These are phyloP conservation scores for Acromyrmex echinatior DNA, from an alignment of 1,140 invertebrate species.

Conservation along the genomic window DNA sequence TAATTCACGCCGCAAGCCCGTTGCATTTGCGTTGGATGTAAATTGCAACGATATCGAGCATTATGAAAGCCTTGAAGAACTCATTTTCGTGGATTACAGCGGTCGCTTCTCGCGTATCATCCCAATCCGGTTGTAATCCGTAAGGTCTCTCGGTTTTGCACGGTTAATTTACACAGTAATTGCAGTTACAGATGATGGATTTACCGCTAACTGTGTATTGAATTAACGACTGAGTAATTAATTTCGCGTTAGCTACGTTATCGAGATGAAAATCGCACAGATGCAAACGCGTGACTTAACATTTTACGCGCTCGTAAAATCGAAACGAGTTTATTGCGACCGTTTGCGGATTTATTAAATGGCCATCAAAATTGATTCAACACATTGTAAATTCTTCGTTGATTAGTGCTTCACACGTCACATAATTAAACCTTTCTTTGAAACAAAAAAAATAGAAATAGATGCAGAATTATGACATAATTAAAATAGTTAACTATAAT, in stretches of 20 bases:
- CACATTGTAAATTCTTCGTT: constrained; percentile 8
- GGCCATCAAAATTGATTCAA: constrained; percentile 21
- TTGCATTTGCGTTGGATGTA: neutral
- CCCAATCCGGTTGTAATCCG: constrained; percentile 13
- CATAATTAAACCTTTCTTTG: constrained; percentile 11
- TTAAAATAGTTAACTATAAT: neutral
- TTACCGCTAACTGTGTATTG: constrained; percentile 40
- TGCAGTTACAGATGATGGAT: constrained; percentile 51
- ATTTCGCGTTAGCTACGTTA: constrained; percentile 9
- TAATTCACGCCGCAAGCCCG: constrained; percentile 38
- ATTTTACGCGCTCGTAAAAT: constrained; percentile 44
- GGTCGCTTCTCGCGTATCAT: constrained; percentile 35
- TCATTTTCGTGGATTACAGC: constrained; percentile 33
- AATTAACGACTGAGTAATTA: constrained; percentile 54
- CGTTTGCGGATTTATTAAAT: constrained; percentile 21
- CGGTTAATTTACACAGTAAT: constrained; percentile 50
- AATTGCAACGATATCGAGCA: constrained; percentile 33
- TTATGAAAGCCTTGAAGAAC: constrained; percentile 35
- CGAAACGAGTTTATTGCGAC: constrained; percentile 1
- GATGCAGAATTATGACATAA: neutral
- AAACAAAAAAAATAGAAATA: neutral
- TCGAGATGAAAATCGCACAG: constrained; percentile 17
- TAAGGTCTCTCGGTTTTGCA: constrained; percentile 12
- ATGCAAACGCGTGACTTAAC: neutral
- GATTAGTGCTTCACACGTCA: neutral